Conservation (phyloP, 2,888 invertebrate genomes). For the Apeira syringaria region DNA sequence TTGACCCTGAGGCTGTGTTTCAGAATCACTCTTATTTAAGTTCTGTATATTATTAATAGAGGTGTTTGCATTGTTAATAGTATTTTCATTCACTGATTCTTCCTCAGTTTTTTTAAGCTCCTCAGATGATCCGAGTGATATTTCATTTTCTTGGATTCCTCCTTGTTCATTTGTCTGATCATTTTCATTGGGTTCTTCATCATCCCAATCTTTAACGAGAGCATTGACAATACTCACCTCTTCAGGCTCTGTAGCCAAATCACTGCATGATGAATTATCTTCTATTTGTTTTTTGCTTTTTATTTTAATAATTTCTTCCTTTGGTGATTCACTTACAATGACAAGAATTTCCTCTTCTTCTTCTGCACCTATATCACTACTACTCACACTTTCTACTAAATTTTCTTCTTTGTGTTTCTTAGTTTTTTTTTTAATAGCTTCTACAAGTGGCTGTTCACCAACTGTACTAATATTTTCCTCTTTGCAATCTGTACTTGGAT, state of each 20-base stretch:
- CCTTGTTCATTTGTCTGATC: slow-evolving; percentile 19
- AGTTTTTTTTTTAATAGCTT: not conserved
- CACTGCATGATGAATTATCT: slow-evolving; percentile 3
- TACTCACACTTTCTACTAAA: slow-evolving; percentile 1
- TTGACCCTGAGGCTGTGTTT: slow-evolving; percentile 61
- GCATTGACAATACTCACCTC: slow-evolving; percentile 72
- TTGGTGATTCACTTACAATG: slow-evolving; percentile 4
- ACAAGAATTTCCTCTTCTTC: slow-evolving; percentile 1
- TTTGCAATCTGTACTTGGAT: not conserved
- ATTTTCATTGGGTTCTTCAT: slow-evolving; percentile 59
- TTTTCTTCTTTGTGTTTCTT: slow-evolving; percentile 2
- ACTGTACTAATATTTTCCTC: slow-evolving; percentile 3
- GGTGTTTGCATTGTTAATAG: slow-evolving; percentile 40
- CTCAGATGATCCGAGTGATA: slow-evolving; percentile 32
- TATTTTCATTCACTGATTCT: slow-evolving; percentile 33
- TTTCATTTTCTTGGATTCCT: slow-evolving; percentile 32
- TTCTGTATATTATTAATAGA: slow-evolving; percentile 45
- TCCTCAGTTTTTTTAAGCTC: slow-evolving; percentile 38
- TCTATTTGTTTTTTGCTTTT: not conserved
- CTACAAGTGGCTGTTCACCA: not conserved
- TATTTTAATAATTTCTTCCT: not conserved
- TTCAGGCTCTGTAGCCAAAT: slow-evolving; percentile 27
- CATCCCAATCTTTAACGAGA: slow-evolving; percentile 81
- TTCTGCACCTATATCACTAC: not conserved
- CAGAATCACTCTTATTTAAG: slow-evolving; percentile 54